phyloP scores from a whole-genome alignment of 2,888 invertebrate species.

The Salticus scenicus region DNA sequence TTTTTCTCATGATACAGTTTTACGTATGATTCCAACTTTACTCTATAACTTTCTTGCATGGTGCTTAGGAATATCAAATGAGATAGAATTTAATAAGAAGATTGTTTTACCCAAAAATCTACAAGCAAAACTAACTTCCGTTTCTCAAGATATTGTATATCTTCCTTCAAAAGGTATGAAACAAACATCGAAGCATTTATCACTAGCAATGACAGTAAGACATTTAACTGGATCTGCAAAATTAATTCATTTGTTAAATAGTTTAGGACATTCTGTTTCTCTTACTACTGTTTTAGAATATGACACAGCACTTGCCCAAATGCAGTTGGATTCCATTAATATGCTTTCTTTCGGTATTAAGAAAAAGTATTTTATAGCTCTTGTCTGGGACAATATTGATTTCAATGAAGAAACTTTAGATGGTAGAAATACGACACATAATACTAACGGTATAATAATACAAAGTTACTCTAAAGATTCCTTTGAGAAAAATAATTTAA shows the following conservation, averaged over 20 bases:
- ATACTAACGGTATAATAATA: slow-evolving; percentile 3
- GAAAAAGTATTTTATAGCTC: background rate
- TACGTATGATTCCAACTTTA: background rate
- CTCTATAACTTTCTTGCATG: slow-evolving; percentile 9
- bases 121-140: background rate
- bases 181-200: slow-evolving; percentile 4
- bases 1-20: background rate
- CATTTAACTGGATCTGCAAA: background rate
- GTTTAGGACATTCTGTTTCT: slow-evolving; percentile 21
- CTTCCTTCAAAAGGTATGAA: background rate
- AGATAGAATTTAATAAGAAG: background rate
- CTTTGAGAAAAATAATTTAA: background rate
- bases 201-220: background rate
- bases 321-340: background rate
- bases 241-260: background rate
- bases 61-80: background rate
- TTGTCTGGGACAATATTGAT: slow-evolving; percentile 24
- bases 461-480: background rate
- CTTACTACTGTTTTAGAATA: background rate
- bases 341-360: background rate
- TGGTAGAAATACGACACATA: background rate
- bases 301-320: slow-evolving; percentile 7
- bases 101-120: background rate
- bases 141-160: slow-evolving; percentile 12
- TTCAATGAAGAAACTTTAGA: slow-evolving; percentile 1